Percentiles rank a stretch among this genome's conserved stretches.
Conservation (phyloP, 2,888 invertebrate species). For the Eupithecia subumbrata region DNA sequence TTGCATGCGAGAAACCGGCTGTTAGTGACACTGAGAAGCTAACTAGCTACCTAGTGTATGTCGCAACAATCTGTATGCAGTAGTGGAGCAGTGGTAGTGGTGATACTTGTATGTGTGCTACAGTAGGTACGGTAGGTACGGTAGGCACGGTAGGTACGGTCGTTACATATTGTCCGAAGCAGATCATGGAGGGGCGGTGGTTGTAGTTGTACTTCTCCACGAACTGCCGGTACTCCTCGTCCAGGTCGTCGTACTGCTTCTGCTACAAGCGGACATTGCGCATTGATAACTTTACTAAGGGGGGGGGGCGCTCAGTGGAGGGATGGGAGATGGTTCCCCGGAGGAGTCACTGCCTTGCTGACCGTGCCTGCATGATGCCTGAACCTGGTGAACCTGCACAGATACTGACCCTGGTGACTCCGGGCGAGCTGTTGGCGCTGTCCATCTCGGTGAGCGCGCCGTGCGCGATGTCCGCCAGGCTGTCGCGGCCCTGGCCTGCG, state of each 20-base stretch:
- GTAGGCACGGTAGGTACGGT: background rate
- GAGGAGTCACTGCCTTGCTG: no score
- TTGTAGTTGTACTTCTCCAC: conserved; percentile 72
- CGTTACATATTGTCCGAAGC: conserved; percentile 72
- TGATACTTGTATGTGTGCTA: conserved; percentile 65
- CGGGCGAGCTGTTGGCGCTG: conserved; percentile 95
- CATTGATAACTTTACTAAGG: background rate
- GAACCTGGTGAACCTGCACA: no score
- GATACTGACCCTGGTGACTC: conserved; percentile 87
- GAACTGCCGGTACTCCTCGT: conserved; percentile 77
- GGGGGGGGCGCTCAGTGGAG: background rate
- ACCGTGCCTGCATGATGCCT: no score
- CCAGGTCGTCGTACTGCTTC: conserved; percentile 67
- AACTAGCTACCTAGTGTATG: no score
- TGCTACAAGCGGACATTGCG: background rate
- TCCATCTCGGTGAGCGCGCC: conserved; percentile 90
- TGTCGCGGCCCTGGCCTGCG: conserved; percentile 84
- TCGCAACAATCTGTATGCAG: no score
- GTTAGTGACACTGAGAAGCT: no score
- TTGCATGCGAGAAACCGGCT: background rate
- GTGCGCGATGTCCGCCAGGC: conserved; percentile 88
- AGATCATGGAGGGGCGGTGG: conserved; percentile 62
- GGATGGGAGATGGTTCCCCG: no score
- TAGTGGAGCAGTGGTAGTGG: conserved; percentile 61
- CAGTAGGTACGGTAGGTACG: background rate